Percentiles rank a stretch among this genome's conserved stretches.
These are phyloP conservation scores for Apis cerana DNA, from an alignment of 1,140 invertebrate genomes.

Conservation along the genomic window DNA sequence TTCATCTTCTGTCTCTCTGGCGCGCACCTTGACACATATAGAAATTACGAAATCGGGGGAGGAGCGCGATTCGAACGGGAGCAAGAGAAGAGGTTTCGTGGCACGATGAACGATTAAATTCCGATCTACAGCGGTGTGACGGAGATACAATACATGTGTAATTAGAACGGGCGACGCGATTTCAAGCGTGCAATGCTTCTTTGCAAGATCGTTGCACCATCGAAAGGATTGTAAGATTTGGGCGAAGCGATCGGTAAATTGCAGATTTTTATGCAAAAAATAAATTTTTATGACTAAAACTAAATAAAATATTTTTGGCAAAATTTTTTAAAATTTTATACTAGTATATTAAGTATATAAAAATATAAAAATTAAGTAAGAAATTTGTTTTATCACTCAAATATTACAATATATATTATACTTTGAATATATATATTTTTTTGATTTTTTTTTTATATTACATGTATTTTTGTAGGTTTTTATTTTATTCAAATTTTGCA, in stretches of 20 bases:
- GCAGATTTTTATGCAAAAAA: too few relatives aligned
- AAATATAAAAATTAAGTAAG: too few relatives aligned
- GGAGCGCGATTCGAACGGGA: constrained; percentile 42
- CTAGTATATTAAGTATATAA: too few relatives aligned
- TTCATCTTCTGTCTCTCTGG: neutral
- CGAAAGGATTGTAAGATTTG: neutral
- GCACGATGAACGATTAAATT: constrained; percentile 29
- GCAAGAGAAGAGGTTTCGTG: constrained; percentile 38
- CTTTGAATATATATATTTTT: too few relatives aligned
- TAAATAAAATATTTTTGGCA: too few relatives aligned
- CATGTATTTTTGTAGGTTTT: too few relatives aligned
- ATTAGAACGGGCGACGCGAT: constrained; percentile 35
- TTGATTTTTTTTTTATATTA: too few relatives aligned
- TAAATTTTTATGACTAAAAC: too few relatives aligned
- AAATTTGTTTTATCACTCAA: too few relatives aligned
- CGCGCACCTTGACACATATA: constrained; percentile 64
- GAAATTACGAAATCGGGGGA: constrained; percentile 58
- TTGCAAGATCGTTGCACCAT: constrained; percentile 18
- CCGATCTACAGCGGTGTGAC: constrained; percentile 20
- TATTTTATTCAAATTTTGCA: too few relatives aligned
- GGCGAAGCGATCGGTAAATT: neutral
- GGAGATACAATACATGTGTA: constrained; percentile 19
- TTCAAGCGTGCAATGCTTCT: neutral
- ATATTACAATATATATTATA: too few relatives aligned
- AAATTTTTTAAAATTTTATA: too few relatives aligned